phyloP scores from a whole-genome alignment of 2,797 vertebrate species.

The Coccyzus lansbergi region DNA sequence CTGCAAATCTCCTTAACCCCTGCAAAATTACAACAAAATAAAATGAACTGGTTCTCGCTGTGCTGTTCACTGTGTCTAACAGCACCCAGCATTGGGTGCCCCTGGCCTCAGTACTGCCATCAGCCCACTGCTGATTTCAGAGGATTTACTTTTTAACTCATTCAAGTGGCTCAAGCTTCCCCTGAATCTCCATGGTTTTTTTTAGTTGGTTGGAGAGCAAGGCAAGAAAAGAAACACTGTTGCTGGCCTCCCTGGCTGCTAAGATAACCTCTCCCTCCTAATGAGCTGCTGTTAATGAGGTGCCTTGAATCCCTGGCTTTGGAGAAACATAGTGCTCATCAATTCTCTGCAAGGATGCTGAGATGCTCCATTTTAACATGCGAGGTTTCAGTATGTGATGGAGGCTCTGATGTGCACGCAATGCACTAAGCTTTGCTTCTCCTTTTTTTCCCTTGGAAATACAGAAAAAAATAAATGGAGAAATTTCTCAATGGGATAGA shows the following conservation, averaged over 20 bases:
- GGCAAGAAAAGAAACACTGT: not conserved
- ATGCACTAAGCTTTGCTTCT: not conserved
- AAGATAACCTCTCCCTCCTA: slow-evolving; percentile 33
- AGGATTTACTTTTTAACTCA: not conserved
- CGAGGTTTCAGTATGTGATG: fast-evolving
- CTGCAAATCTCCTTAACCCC: not conserved
- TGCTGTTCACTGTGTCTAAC: not conserved
- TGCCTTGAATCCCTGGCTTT: not conserved
- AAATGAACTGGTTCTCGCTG: fast-evolving
- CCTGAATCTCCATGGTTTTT: not conserved
- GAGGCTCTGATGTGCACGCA: not conserved
- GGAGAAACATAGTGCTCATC: not conserved
- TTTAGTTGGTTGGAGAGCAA: not conserved
- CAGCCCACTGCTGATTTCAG: not conserved
- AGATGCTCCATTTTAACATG: not conserved
- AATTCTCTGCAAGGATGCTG: not conserved
- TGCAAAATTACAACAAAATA: not conserved
- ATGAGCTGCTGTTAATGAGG: slow-evolving; percentile 45
- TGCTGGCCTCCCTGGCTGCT: slow-evolving; percentile 27
- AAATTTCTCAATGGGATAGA: not conserved
- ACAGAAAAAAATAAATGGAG: not conserved
- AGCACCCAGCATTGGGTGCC: not conserved
- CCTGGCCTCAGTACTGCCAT: fast-evolving
- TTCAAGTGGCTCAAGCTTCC: not conserved
- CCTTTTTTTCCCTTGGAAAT: not conserved